Evolutionary conservation across 2,797 vertebrate species (phyloP).

Genomic region (Gymnodraco acuticeps): DNA sequence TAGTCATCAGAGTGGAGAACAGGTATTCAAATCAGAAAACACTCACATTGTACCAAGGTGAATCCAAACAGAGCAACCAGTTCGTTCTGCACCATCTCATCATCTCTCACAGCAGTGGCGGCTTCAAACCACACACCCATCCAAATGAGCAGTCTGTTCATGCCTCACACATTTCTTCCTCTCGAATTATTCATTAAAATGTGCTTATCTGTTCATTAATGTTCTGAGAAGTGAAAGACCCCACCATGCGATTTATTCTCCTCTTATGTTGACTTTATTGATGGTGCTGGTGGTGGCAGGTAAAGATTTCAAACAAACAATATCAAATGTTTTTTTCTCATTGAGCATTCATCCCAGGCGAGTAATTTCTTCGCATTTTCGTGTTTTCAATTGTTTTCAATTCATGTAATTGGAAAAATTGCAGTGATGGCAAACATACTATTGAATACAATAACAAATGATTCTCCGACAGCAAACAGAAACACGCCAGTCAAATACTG

Average conservation of each 20-base stretch:
- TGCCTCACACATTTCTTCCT: slow-evolving; percentile 33
- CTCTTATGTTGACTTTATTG: slow-evolving; percentile 38
- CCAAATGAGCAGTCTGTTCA: slow-evolving; percentile 24
- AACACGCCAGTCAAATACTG: slow-evolving; percentile 33
- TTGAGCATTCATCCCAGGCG: slow-evolving; percentile 18
- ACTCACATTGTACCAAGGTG: slow-evolving; percentile 7
- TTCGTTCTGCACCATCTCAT: neutral
- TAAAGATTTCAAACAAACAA: slow-evolving; percentile 56
- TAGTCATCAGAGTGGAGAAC: slow-evolving; percentile 9
- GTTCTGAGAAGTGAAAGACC: slow-evolving; percentile 34
- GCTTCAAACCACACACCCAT: slow-evolving; percentile 15
- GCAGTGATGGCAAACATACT: slow-evolving; percentile 27
- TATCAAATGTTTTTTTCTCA: slow-evolving; percentile 28
- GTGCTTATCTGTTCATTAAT: slow-evolving; percentile 46
- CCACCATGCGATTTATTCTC: slow-evolving; percentile 35
- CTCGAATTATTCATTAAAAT: slow-evolving; percentile 60
- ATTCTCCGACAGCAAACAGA: slow-evolving; percentile 21
- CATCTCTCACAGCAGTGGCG: slow-evolving; percentile 19
- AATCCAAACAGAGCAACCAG: slow-evolving; percentile 4
- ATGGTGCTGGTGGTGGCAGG: slow-evolving; percentile 30
- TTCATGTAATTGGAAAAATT: slow-evolving; percentile 57
- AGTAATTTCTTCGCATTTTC: slow-evolving; percentile 40
- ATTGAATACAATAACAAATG: slow-evolving; percentile 41
- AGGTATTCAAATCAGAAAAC: slow-evolving; percentile 21
- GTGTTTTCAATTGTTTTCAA: slow-evolving; percentile 53